Conservation (phyloP, 2,113 vertebrate species). For the Sterna hirundo region DNA sequence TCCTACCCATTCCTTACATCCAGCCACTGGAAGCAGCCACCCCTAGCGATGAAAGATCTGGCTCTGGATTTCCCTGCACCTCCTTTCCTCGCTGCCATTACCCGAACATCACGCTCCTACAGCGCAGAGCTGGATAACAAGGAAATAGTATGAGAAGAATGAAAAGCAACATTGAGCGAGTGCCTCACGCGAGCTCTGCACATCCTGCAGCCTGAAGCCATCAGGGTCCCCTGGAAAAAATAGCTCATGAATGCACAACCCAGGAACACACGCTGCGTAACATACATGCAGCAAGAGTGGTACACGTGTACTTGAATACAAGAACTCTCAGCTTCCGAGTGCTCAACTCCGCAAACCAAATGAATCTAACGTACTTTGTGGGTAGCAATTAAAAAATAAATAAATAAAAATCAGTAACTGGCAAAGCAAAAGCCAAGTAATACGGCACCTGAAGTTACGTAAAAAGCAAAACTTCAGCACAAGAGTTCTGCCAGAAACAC, state of each 20-base stretch:
- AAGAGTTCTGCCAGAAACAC: neutral
- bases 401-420: neutral
- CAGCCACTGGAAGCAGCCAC: neutral
- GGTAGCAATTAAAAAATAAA: neutral
- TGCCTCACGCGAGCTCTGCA: neutral
- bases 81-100: neutral
- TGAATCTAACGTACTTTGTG: neutral
- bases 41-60: neutral
- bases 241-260: neutral
- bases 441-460: neutral
- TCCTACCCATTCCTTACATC: neutral
- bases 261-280: accelerated
- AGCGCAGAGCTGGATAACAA: neutral
- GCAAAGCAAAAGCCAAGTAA: neutral
- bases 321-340: accelerated
- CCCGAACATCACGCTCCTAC: neutral
- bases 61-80: neutral
- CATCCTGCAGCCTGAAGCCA: neutral
- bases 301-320: neutral
- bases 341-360: neutral
- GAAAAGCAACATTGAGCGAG: neutral
- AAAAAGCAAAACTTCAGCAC: neutral
- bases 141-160: neutral
- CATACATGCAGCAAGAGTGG: accelerated
- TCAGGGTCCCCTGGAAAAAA: neutral